These are phyloP conservation scores for Origma solitaria DNA, from an alignment of 2,113 vertebrate genomes.

Conservation along the genomic window DNA sequence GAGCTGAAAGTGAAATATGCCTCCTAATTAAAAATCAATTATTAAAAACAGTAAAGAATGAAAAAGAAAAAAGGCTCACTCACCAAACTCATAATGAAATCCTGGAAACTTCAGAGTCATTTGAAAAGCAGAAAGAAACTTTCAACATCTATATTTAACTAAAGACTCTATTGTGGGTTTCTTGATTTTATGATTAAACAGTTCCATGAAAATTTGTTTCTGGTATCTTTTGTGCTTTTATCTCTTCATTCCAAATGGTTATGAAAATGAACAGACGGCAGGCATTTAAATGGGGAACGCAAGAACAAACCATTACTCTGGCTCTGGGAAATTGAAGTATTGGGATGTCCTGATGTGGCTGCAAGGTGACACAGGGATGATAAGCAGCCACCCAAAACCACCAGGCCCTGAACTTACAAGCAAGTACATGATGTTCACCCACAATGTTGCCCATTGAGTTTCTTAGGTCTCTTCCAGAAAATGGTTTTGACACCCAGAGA, in stretches of 20 bases:
- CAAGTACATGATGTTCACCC: fast-evolving
- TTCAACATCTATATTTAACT: conserved; percentile 45
- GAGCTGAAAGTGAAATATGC: conserved; percentile 10
- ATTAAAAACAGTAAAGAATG: conserved; percentile 36
- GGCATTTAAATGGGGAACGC: not conserved
- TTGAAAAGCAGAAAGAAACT: conserved; percentile 31
- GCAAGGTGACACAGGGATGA: fast-evolving
- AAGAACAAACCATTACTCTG: not conserved
- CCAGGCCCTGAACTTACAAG: not conserved
- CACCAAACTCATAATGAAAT: conserved; percentile 36
- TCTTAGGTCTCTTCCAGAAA: not conserved
- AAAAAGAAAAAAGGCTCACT: conserved; percentile 23
- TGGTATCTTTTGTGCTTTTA: conserved; percentile 20
- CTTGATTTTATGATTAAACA: conserved; percentile 34
- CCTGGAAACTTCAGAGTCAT: conserved; percentile 18
- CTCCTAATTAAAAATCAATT: conserved; percentile 63
- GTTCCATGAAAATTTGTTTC: conserved; percentile 20
- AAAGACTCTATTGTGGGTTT: not conserved
- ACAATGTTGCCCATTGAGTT: fast-evolving
- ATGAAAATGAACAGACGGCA: not conserved
- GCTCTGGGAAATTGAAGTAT: not conserved
- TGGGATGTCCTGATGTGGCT: not conserved
- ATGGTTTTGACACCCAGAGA: not conserved
- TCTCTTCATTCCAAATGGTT: not conserved
- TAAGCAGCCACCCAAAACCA: not conserved